These are phyloP conservation scores for Cephus spinipes DNA, from an alignment of 2,888 invertebrate species.

Conservation along the genomic window DNA sequence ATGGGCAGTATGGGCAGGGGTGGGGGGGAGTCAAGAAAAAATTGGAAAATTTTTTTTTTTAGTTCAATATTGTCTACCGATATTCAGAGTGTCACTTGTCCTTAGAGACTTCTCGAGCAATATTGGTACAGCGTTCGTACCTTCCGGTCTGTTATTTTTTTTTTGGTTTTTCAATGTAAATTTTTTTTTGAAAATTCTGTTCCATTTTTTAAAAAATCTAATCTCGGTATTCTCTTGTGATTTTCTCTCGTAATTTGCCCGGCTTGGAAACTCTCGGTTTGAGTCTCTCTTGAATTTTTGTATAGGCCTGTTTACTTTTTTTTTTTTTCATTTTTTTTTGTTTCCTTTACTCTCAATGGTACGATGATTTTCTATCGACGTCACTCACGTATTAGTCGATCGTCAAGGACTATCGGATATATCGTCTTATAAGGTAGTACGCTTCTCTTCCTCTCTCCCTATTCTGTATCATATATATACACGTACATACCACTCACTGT, in stretches of 20 bases:
- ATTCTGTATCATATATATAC: not conserved
- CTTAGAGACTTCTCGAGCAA: not conserved
- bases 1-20: too few species aligned
- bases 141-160: not conserved
- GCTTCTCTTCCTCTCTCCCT: not conserved
- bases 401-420: not conserved
- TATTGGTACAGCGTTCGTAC: not conserved
- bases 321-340: not conserved
- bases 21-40: too few species aligned
- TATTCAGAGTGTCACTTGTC: too few species aligned
- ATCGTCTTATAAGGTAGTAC: not conserved
- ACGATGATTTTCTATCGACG: not conserved
- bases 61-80: too few species aligned
- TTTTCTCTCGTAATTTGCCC: too few species aligned
- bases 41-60: too few species aligned
- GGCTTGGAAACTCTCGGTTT: too few species aligned
- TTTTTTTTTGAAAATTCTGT: too few species aligned
- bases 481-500: not conserved
- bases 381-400: not conserved
- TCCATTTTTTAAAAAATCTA: too few species aligned
- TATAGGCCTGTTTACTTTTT: not conserved
- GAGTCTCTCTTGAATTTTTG: not conserved
- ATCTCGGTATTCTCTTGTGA: too few species aligned
- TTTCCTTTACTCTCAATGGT: not conserved
- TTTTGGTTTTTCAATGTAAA: too few species aligned